A percentile compares a stretch with the other conserved stretches of the same genome.
Evolutionary conservation across 1,140 invertebrate species (phyloP).

Genomic region (Caenorhabditis brenneri): DNA sequence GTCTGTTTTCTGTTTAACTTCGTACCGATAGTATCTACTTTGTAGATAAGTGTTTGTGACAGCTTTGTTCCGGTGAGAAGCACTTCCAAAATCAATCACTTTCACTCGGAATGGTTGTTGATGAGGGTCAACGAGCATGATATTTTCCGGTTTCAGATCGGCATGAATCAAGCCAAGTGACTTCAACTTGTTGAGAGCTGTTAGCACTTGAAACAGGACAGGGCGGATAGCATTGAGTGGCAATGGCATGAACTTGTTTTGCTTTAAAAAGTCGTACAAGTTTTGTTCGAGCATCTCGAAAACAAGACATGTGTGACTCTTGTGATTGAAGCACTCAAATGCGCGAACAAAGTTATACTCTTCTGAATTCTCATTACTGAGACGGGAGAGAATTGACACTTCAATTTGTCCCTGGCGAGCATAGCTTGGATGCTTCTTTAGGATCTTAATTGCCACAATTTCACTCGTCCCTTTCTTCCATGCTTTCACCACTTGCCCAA

Average conservation of each 20-base stretch:
- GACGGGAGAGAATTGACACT: slow-evolving; percentile 91
- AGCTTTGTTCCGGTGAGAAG: slow-evolving; percentile 97
- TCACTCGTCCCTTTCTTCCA: slow-evolving; percentile 99
- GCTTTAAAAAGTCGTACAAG: slow-evolving; percentile 98
- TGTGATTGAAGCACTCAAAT: slow-evolving; percentile 99
- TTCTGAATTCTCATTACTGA: slow-evolving; percentile 99
- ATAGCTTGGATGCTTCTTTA: slow-evolving; percentile 99
- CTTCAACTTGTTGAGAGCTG: slow-evolving; percentile 95
- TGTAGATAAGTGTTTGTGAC: slow-evolving; percentile 99
- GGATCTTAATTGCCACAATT: slow-evolving; percentile 98
- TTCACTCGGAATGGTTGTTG: slow-evolving; percentile 81
- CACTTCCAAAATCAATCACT: slow-evolving; percentile 99
- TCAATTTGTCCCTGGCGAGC: slow-evolving; percentile 99
- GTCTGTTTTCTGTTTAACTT: neutral
- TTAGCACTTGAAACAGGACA: slow-evolving; percentile 96
- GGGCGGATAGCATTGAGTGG: slow-evolving; percentile 97
- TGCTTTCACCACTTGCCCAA: slow-evolving; percentile 97
- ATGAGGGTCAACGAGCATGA: slow-evolving; percentile 97
- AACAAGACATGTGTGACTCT: slow-evolving; percentile 98
- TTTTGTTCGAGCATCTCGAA: slow-evolving; percentile 99
- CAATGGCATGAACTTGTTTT: slow-evolving; percentile 89
- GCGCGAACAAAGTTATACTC: slow-evolving; percentile 97
- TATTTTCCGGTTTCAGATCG: slow-evolving; percentile 99
- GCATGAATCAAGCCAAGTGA: slow-evolving; percentile 98
- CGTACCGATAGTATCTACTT: slow-evolving; percentile 88